phyloP scores from a whole-genome alignment of 2,113 vertebrate species.

The Heptranchias perlo region DNA sequence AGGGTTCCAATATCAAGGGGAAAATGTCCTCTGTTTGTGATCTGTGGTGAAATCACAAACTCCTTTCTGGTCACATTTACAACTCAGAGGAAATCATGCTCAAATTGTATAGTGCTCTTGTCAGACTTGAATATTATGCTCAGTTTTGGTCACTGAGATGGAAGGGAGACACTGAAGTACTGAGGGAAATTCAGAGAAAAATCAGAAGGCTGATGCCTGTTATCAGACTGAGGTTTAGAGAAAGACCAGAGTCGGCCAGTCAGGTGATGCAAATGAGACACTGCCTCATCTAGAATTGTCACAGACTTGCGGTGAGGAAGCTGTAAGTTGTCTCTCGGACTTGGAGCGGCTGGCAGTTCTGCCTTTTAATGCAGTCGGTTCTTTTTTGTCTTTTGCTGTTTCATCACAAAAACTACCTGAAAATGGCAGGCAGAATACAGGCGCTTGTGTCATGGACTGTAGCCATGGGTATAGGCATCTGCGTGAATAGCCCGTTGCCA shows the following conservation, averaged over 20 bases:
- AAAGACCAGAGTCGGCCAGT: not conserved
- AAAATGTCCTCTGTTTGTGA: not conserved
- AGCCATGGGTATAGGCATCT: not conserved
- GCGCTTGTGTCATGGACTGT: not conserved
- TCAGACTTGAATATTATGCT: not conserved
- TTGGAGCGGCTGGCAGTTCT: not conserved
- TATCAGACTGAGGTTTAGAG: not conserved
- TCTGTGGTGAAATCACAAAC: not conserved
- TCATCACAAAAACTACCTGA: not conserved
- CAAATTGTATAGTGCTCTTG: not conserved
- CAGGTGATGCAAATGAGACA: not conserved
- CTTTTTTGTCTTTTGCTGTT: not conserved
- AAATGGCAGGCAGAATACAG: not conserved
- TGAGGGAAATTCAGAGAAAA: not conserved
- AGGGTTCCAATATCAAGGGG: not conserved
- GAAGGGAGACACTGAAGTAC: not conserved
- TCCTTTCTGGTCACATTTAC: not conserved
- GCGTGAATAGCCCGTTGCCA: no score
- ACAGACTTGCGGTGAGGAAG: not conserved
- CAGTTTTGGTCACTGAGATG: not conserved
- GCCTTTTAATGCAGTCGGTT: not conserved
- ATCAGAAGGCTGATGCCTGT: not conserved
- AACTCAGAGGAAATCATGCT: not conserved
- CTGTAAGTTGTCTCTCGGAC: not conserved
- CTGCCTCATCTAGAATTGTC: no score